These are phyloP conservation scores for Acipenser transmontanus DNA, from an alignment of 2,797 vertebrate species.

Conservation along the genomic window DNA sequence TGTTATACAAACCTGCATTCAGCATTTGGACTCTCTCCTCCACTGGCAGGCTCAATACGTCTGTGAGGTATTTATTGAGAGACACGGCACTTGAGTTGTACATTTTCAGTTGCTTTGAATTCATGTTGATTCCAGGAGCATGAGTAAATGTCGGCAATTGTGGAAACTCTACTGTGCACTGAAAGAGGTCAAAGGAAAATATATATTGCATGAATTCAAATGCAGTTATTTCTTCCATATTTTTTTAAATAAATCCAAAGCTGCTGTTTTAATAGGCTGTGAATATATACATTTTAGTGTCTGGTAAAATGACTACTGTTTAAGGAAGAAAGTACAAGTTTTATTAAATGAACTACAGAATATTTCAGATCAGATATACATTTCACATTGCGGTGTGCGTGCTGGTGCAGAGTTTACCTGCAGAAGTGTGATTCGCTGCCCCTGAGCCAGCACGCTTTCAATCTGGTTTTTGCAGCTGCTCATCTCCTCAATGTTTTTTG, in stretches of 20 bases:
- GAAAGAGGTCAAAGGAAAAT: not conserved
- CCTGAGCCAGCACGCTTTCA: slow-evolving; percentile 52
- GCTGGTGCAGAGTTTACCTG: slow-evolving; percentile 63
- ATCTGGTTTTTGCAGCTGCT: slow-evolving; percentile 55
- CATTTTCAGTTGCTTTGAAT: slow-evolving; percentile 41
- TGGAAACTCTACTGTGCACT: slow-evolving; percentile 51
- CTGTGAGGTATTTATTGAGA: slow-evolving; percentile 42
- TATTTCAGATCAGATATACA: too few relatives aligned
- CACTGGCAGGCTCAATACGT: slow-evolving; percentile 40
- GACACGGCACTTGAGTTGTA: slow-evolving; percentile 29
- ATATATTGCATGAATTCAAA: not conserved
- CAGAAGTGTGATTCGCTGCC: slow-evolving; percentile 66
- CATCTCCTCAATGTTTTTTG: slow-evolving; percentile 62
- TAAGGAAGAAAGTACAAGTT: not conserved
- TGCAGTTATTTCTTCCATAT: too few relatives aligned
- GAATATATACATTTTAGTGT: not conserved
- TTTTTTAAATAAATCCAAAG: too few relatives aligned
- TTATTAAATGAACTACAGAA: too few relatives aligned
- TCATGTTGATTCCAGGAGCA: slow-evolving; percentile 47
- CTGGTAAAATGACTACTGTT: not conserved
- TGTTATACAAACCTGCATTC: slow-evolving; percentile 33
- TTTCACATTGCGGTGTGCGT: not conserved
- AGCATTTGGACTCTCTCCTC: slow-evolving; percentile 37
- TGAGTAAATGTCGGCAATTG: slow-evolving; percentile 40
- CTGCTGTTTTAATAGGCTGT: too few relatives aligned